These are phyloP conservation scores for Octodonta nipae DNA, from an alignment of 2,888 invertebrate species.

Conservation along the genomic window DNA sequence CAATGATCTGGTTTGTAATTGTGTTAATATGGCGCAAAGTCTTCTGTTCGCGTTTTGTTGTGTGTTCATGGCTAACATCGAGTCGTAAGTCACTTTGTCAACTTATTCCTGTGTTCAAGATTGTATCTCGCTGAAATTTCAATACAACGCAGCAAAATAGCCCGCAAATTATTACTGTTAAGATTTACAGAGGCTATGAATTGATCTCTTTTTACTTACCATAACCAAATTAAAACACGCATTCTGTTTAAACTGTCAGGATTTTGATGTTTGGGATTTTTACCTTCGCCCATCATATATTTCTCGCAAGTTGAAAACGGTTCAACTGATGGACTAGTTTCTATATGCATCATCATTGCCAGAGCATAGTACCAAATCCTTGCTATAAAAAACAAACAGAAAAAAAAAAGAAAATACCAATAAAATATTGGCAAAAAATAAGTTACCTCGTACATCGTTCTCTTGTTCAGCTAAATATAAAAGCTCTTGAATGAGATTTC, in stretches of 20 bases:
- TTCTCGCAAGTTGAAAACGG: constrained; percentile 42
- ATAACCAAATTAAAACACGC: constrained; percentile 46
- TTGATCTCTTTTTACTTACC: constrained; percentile 31
- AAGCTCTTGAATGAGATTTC: constrained; percentile 35
- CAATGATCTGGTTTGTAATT: no score
- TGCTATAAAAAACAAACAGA: no score
- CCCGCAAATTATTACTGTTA: not conserved
- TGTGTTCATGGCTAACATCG: no score
- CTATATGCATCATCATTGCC: constrained; percentile 43
- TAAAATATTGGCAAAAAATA: no score
- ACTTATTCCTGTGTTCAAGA: no score
- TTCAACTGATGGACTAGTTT: constrained; percentile 44
- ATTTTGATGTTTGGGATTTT: constrained; percentile 35
- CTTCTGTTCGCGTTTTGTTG: no score
- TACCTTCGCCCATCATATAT: constrained; percentile 39
- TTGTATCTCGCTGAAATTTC: no score
- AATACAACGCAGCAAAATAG: no score
- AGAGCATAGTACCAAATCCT: constrained; percentile 50
- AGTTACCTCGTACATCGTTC: constrained; percentile 24
- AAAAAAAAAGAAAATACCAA: no score
- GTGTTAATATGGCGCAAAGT: no score
- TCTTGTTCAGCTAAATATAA: constrained; percentile 23
- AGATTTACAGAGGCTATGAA: not conserved
- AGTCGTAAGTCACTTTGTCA: no score
- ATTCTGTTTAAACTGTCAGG: constrained; percentile 43